Conservation (phyloP, 1,140 invertebrate genomes). For the Magallana ariakensis region DNA sequence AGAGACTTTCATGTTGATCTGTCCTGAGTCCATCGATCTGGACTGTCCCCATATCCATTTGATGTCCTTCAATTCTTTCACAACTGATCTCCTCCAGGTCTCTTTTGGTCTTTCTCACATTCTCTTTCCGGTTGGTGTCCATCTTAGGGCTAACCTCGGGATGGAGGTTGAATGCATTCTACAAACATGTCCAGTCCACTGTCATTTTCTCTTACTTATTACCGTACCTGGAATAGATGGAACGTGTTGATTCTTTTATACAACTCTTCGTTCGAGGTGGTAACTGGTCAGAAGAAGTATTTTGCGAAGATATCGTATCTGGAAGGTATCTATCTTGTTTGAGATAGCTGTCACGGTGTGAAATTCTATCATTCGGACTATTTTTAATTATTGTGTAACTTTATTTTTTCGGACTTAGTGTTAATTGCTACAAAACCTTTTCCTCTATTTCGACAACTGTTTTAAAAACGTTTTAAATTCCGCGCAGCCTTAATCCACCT, state of each 20-base stretch:
- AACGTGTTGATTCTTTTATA: slow-evolving; percentile 40
- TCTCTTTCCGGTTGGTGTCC: slow-evolving; percentile 45
- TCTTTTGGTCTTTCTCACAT: slow-evolving; percentile 48
- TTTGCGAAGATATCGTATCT: slow-evolving; percentile 8
- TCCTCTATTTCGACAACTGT: too few relatives aligned
- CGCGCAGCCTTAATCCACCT: too few relatives aligned
- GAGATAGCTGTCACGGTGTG: too few relatives aligned
- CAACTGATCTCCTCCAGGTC: slow-evolving; percentile 8
- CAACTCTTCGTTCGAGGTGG: slow-evolving; percentile 27
- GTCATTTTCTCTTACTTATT: slow-evolving; percentile 41
- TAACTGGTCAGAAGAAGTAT: neutral
- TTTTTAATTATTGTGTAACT: too few relatives aligned
- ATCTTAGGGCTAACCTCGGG: slow-evolving; percentile 46
- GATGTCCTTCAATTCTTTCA: slow-evolving; percentile 44
- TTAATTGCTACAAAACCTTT: too few relatives aligned
- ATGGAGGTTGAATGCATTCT: slow-evolving; percentile 48
- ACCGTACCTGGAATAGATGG: neutral
- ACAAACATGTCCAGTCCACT: slow-evolving; percentile 46
- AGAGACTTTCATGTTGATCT: slow-evolving; percentile 14
- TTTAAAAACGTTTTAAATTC: too few relatives aligned
- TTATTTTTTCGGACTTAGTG: too few relatives aligned
- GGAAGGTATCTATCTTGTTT: neutral
- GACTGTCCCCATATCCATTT: slow-evolving; percentile 43
- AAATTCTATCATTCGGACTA: too few relatives aligned
- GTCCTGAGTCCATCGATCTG: slow-evolving; percentile 24